Base-by-base conservation (phyloP, 2,888 invertebrate genomes). In the Piscicola geometra region DNA sequence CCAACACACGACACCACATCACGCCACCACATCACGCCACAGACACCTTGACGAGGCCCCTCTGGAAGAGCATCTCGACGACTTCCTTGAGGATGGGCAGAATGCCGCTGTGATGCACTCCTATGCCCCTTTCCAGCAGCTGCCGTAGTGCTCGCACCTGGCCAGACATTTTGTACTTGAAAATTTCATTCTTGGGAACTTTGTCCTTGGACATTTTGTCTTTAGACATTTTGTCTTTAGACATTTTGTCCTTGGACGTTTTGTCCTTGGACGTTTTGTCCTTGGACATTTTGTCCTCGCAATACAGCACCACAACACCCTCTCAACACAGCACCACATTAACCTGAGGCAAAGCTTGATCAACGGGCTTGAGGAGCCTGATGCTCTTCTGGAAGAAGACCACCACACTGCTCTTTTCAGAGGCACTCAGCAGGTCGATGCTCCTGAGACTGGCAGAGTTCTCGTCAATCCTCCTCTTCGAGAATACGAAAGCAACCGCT, bases 1-100 rank as follows among this genome's bases (percentile, higher is more conserved):
- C n/a, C n/a, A n/a, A n/a, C n/a, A n/a, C n/a, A n/a, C n/a, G n/a
- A n/a, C n/a, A n/a, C n/a, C n/a, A n/a, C n/a, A 25, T 69, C 21
- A 67, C 36, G 30, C 28, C 30, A 2, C 21, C 18, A 21, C 18
- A 41, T 25, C 33, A 32, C 33, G 21, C 50, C 36, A 12, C 3
- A 69, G 30, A 21, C 25, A 77, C 90, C 87, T 91, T 97, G 52
- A 99, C 94, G 78, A 92, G 89, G 5, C 97, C 95, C 79, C 90
- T 89, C 83, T 95, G 93, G 84, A 99, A 99, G 21, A 98, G 88
- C 89, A 98, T 91, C 86, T 99, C 99, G 0, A 99, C 97, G 73
- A 98, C 94, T 88, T 99, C 99, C 84, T 98, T 99, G n/a, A 99
- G 89, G 81, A 99, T 92, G 0, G 99, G 99, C 77, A 99, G 86